Percentiles rank a stretch among this genome's conserved stretches.
phyloP scores from a whole-genome alignment of 1,140 invertebrate species.

The Portunus trituberculatus region DNA sequence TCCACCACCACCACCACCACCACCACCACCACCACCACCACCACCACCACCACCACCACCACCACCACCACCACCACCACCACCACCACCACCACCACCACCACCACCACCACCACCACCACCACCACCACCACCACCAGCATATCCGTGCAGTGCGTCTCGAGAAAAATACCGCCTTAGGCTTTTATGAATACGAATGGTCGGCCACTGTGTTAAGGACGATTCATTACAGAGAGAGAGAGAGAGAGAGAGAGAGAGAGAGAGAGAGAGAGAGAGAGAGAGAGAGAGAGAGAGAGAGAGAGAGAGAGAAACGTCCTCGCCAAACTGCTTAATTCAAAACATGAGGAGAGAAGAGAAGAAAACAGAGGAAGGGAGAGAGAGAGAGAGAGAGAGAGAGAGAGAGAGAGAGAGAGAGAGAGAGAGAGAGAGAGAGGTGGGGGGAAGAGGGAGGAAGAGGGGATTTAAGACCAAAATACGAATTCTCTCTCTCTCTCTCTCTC shows the following conservation, averaged over 20 bases:
- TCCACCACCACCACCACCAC: neutral
- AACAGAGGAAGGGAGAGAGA: neutral
- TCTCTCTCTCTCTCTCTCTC: neutral
- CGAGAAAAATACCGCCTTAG: neutral
- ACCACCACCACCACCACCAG: neutral
- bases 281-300: neutral
- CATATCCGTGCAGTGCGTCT: neutral
- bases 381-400: slow-evolving; percentile 1
- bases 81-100: too few species aligned
- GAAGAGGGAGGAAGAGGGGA: too few species aligned
- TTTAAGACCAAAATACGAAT: too few species aligned
- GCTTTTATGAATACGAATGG: slow-evolving; percentile 4
- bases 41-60: neutral
- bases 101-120: too few species aligned
- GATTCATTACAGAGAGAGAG: slow-evolving; percentile 43
- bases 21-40: too few species aligned
- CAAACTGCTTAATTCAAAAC: neutral
- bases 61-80: neutral
- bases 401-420: too few species aligned
- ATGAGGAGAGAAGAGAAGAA: slow-evolving; percentile 26
- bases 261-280: slow-evolving; percentile 54
- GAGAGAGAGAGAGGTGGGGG: too few species aligned
- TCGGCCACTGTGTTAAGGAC: neutral
- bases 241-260: slow-evolving; percentile 47
- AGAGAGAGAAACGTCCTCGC: neutral